Percentiles rank a stretch among this genome's conserved stretches.
Conservation (phyloP, 1,140 invertebrate species). For the Sycophila sp. region DNA sequence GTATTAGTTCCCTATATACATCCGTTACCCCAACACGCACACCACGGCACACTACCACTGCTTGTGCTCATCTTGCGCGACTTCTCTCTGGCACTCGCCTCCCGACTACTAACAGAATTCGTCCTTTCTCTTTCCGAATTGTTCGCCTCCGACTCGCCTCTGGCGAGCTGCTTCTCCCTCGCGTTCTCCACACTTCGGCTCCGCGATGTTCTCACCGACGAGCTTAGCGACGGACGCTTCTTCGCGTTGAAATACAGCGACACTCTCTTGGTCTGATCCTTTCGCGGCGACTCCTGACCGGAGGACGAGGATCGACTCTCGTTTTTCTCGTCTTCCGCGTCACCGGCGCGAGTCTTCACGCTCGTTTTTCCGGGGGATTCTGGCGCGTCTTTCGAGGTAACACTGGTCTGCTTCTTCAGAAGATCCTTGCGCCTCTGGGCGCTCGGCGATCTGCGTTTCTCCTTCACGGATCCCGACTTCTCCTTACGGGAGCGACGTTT, state of each 20-base stretch:
- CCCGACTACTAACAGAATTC: conserved; percentile 73
- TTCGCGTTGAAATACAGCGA: conserved; percentile 53
- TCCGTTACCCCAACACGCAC: conserved; percentile 88
- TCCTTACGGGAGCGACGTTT: conserved; percentile 29
- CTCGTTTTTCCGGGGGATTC: conserved; percentile 40
- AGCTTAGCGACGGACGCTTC: conserved; percentile 54
- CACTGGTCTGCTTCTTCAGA: conserved; percentile 49
- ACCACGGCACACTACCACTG: conserved; percentile 83
- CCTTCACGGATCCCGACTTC: conserved; percentile 12
- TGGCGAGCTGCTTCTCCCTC: conserved; percentile 41
- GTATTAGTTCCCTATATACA: too few species aligned
- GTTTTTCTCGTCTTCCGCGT: conserved; percentile 51
- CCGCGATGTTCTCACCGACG: conserved; percentile 49
- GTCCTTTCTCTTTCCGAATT: conserved; percentile 75
- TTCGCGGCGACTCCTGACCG: conserved; percentile 60
- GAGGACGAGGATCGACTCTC: conserved; percentile 63
- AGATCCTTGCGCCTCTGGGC: conserved; percentile 43
- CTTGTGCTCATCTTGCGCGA: conserved; percentile 70
- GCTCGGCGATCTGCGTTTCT: conserved; percentile 2
- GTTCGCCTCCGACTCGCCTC: conserved; percentile 44
- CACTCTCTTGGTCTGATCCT: conserved; percentile 50
- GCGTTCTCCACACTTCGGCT: conserved; percentile 53
- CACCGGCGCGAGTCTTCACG: conserved; percentile 28
- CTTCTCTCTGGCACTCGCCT: conserved; percentile 67
- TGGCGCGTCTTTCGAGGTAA: conserved; percentile 44